Evolutionary conservation across 2,888 invertebrate species (phyloP).

Genomic region (Morinoia aosen): DNA sequence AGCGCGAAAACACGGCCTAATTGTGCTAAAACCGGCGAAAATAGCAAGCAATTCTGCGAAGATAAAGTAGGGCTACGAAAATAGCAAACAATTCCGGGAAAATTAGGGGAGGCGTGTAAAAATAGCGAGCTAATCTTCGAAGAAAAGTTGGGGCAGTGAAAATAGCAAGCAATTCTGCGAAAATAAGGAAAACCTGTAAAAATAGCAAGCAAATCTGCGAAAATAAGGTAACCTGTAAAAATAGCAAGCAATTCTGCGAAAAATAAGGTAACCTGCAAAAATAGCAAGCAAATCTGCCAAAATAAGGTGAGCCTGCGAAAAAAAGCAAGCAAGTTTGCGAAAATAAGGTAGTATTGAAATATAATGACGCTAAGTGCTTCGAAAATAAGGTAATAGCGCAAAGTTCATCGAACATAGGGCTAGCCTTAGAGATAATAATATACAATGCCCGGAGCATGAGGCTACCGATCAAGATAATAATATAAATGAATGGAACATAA

Average conservation of each 20-base stretch:
- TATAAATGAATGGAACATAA: background rate
- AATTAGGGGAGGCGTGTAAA: no score
- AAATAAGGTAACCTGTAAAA: background rate
- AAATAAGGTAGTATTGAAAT: background rate
- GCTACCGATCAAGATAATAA: background rate
- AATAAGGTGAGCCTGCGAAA: no score
- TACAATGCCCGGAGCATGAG: no score
- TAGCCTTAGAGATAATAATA: background rate
- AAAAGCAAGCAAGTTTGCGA: no score
- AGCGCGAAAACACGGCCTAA: background rate
- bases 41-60: no score
- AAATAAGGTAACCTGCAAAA: background rate
- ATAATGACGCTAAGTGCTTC: no score
- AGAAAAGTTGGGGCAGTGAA: no score
- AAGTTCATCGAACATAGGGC: background rate
- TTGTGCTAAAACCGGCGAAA: no score
- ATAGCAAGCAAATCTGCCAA: no score
- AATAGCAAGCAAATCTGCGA: background rate
- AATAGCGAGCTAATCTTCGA: background rate
- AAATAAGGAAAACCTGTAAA: background rate
- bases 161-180: background rate
- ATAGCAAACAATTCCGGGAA: no score
- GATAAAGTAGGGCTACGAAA: no score
- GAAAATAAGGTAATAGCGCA: no score
- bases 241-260: background rate